Evolutionary conservation across 2,113 vertebrate species (phyloP).

Genomic region (Myiagra hebetior): DNA sequence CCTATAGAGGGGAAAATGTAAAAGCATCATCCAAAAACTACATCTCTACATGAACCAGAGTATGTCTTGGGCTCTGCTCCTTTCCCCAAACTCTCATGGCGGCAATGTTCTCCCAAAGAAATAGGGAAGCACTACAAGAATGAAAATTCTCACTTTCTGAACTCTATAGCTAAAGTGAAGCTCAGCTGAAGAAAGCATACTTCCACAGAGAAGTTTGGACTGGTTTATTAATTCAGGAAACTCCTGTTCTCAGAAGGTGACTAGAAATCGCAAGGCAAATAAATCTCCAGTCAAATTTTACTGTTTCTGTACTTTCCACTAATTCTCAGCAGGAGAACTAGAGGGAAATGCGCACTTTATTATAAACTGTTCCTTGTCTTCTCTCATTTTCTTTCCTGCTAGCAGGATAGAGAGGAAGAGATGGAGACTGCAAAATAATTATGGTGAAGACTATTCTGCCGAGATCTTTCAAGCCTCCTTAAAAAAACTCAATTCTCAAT

Average conservation of each 20-base stretch:
- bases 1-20: neutral
- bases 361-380: neutral
- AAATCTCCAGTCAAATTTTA: neutral
- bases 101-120: neutral
- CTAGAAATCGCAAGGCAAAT: neutral
- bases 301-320: neutral
- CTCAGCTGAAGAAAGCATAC: neutral
- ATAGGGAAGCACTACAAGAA: neutral
- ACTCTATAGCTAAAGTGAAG: neutral
- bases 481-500: neutral
- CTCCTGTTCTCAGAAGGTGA: neutral
- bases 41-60: neutral
- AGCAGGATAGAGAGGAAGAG: neutral
- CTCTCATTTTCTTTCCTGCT: neutral
- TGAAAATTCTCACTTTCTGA: neutral
- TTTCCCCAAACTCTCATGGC: neutral
- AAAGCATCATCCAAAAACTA: neutral
- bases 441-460: neutral
- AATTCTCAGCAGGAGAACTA: neutral
- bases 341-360: neutral
- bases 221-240: neutral
- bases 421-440: neutral
- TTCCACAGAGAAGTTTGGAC: neutral
- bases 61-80: neutral
- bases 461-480: slow-evolving; percentile 13